Evolutionary conservation across 2,797 vertebrate species (phyloP).

Genomic region (Sphenopsis melanotis): DNA sequence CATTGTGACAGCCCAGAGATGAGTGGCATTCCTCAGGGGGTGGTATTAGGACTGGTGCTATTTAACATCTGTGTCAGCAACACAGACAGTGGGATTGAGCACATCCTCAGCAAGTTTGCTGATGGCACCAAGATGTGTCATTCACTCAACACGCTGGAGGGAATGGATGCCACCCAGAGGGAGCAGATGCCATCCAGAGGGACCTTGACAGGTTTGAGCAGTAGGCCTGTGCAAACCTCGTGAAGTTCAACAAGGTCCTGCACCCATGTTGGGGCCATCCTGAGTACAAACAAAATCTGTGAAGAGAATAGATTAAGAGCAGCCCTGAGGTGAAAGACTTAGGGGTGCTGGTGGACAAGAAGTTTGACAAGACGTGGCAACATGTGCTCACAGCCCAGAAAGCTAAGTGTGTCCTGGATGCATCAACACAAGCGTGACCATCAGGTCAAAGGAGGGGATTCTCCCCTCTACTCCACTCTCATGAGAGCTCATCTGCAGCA

Average conservation of each 20-base stretch:
- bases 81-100: accelerated
- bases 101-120: background rate
- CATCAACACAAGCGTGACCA: background rate
- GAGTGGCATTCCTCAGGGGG: background rate
- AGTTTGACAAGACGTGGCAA: background rate
- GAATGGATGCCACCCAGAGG: background rate
- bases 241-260: background rate
- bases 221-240: background rate
- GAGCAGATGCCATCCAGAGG: background rate
- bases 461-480: background rate
- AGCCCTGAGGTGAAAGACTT: background rate
- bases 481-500: background rate
- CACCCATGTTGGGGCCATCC: background rate
- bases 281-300: background rate
- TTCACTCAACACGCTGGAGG: background rate
- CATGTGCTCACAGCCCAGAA: background rate
- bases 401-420: background rate
- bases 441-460: background rate
- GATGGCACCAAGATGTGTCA: background rate
- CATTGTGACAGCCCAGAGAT: background rate
- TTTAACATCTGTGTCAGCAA: background rate
- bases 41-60: background rate
- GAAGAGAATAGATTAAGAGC: background rate
- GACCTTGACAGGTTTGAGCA: background rate
- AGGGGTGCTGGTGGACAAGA: background rate